A percentile compares a stretch with the other conserved stretches of the same genome.
Conservation (phyloP, 2,888 invertebrate genomes). For the Caenorhabditis virilis region DNA sequence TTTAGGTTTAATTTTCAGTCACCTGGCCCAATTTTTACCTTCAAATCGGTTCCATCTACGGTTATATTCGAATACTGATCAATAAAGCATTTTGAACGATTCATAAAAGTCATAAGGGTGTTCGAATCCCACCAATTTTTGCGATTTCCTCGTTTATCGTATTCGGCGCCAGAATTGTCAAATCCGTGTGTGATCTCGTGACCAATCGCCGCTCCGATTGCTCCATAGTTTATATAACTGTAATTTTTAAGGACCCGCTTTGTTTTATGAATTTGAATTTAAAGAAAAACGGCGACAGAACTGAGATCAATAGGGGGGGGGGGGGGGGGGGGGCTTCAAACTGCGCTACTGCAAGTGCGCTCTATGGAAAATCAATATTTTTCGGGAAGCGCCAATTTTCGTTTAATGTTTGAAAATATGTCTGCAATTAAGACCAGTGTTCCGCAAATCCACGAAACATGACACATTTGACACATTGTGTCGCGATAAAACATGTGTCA, state of each 20-base stretch:
- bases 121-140: conserved; percentile 8
- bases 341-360: too few species aligned
- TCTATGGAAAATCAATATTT: too few species aligned
- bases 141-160: conserved; percentile 5
- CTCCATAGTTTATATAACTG: conserved; percentile 7
- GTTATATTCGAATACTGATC: conserved; percentile 6
- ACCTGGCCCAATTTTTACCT: not conserved
- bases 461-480: too few species aligned
- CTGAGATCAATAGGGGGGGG: not conserved
- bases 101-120: conserved; percentile 4
- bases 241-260: not conserved
- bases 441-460: too few species aligned
- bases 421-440: too few species aligned
- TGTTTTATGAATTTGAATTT: too few species aligned
- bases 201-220: conserved; percentile 7
- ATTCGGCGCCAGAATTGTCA: conserved; percentile 7
- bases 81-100: conserved; percentile 5
- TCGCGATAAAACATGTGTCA: too few species aligned
- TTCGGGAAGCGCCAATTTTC: too few species aligned
- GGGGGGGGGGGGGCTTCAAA: not conserved
- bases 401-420: too few species aligned
- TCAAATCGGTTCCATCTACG: conserved; percentile 2
- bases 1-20: not conserved
- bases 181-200: conserved; percentile 14
- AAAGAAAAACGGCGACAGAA: not conserved